Base-by-base conservation (phyloP, 2,113 vertebrate species). In the Hirundichthys speculiger region DNA sequence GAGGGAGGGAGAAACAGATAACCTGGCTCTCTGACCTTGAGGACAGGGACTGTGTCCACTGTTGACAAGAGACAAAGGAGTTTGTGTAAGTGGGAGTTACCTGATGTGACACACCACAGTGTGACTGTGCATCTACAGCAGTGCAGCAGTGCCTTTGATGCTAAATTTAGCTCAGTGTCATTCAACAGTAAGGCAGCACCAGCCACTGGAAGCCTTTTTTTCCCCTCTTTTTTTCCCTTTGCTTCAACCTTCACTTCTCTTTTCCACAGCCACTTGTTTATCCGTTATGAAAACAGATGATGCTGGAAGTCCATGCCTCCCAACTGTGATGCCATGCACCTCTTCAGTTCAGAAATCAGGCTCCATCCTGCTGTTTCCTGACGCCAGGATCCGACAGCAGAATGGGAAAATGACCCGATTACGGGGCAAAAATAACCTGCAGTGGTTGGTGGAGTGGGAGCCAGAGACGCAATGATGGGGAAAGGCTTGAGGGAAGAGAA, bases 21-120 rank as follows among this genome's bases (percentile, higher is more conserved):
- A 85, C 65, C 76, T 77, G 83, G 21, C 43, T 25, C 50, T 25
- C 25, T 72, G 79, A 88, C 85, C 79, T 80, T 77, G 53, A 68
- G 57, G 63, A 64, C 27, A 16, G 15, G 3, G 7, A 20, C 18
- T 45, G n/a, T 0, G 43, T n/a, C 56, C 49, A 15, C 42, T 27
- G 1, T 15, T 0, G 11, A 46, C 39, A 16, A 21, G 39, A 30
- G 52, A 43, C 1, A 12, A 22, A 22, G 22, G 22, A 39, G 50
- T 42, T 10, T 5, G 30, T 34, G 45, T 56, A 1, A 43, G 47
- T 24, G 0, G n/a, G 45, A 59, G 25, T 13, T 43, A 58, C 27
- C 24, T 19, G 57, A 55, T 16, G 13, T 24, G 57, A 50, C 46
- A 13, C 21, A 1, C 2, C 1, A 13, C 43, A 6, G 24, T 18